These are phyloP conservation scores for Halcyon badia DNA, from an alignment of 2,797 vertebrate species.

Conservation along the genomic window DNA sequence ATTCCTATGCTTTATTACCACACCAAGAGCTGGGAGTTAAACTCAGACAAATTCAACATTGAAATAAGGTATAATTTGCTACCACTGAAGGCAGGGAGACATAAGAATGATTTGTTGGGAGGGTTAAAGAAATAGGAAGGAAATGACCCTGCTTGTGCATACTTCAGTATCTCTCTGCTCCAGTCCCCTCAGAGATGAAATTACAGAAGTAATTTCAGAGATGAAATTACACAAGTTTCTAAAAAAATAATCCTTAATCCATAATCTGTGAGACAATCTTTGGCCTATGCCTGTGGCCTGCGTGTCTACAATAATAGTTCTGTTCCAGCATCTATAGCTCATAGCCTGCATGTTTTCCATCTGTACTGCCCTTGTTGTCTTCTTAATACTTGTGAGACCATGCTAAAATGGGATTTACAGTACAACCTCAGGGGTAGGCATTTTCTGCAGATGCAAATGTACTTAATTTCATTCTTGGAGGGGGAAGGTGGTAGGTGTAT, in stretches of 20 bases:
- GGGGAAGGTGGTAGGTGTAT: background rate
- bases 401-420: background rate
- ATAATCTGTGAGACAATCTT: background rate
- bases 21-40: constrained; percentile 1
- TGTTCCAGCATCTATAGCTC: background rate
- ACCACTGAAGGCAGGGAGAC: background rate
- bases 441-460: background rate
- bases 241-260: background rate
- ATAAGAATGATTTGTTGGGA: constrained; percentile 11
- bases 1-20: constrained; percentile 51
- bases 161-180: background rate
- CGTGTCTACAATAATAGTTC: background rate
- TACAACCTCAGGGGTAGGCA: background rate
- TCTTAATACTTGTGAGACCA: background rate
- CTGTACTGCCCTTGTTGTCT: background rate
- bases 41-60: constrained; percentile 35
- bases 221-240: background rate
- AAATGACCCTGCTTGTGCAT: background rate
- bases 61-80: constrained; percentile 45
- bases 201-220: background rate
- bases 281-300: background rate
- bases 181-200: background rate
- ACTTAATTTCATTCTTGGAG: background rate
- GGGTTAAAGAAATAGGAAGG: background rate
- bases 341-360: background rate